Base-by-base conservation (phyloP, 2,113 vertebrate genomes). In the Clarias magur region DNA sequence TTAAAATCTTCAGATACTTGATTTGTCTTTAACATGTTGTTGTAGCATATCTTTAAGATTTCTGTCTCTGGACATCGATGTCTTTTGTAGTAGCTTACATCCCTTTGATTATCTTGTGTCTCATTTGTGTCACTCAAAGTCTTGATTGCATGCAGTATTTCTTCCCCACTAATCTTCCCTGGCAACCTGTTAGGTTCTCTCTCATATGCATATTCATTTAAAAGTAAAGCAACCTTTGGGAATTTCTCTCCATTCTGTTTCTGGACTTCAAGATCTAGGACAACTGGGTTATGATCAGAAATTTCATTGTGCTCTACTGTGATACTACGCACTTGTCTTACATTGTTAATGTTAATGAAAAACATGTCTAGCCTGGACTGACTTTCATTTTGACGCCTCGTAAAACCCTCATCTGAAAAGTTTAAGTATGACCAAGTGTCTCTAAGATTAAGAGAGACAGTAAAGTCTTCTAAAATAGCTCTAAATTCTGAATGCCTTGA, bases 331-430 rank as follows among this genome's bases (percentile, higher is more conserved):
- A 73, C 83, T 34, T 6, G 25, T 92, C 91, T 90, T 90, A 94
- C 91, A 90, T 81, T 38, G 70, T 85, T n/a, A 5, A 38, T 56
- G 1, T 10, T 42, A 72, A 88, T 82, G n/a, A 88, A 82, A 60
- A 90, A 54, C 82, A 88, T 90, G 63, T 90, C 89, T 59, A 87
- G 19, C 63, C 89, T 85, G 30, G 89, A 88, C 17, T 9, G 17
- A 38, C 60, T 75, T 6, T 17, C 34, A 1, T n/a, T 56, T 30
- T 72, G 65, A 62, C 11, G 2, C 38, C 27, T 30, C 42, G 87
- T 87, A 27, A 72, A 88, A 2, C 1, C 65, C 10, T 19, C 2
- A 4, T 9, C 21, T 75, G 4, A 34, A 19, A 0, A 2, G 23
- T 90, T 82, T 13, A 38, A 13, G 76, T 23, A 59, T 60, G 79